These are phyloP conservation scores for Phyto melanocephala DNA, from an alignment of 2,888 invertebrate species.

Conservation along the genomic window DNA sequence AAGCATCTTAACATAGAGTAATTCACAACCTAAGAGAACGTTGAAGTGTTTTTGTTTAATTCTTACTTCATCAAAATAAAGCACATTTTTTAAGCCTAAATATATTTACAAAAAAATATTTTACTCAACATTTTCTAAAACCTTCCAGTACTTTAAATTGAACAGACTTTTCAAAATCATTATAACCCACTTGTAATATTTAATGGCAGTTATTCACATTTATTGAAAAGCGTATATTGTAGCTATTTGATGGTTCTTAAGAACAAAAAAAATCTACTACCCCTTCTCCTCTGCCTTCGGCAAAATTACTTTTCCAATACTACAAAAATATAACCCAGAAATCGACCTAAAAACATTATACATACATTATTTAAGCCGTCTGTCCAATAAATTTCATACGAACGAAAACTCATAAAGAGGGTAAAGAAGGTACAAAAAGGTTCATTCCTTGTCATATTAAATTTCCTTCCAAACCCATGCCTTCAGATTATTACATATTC, in stretches of 20 bases:
- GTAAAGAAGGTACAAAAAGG: not conserved
- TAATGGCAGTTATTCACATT: not conserved
- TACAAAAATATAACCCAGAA: not conserved
- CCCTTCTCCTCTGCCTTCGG: too few species aligned
- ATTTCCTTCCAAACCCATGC: not conserved
- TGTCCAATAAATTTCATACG: not conserved
- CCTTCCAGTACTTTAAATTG: not conserved
- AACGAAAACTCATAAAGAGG: not conserved
- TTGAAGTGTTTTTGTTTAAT: too few species aligned
- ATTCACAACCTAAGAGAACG: not conserved
- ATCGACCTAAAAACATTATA: not conserved
- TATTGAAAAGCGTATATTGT: not conserved
- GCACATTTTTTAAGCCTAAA: too few species aligned
- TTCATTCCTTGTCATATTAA: constrained; percentile 12
- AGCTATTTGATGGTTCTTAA: not conserved
- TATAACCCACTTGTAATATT: not conserved
- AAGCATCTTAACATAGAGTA: not conserved
- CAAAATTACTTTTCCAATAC: not conserved
- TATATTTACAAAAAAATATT: too few species aligned
- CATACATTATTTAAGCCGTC: constrained; percentile 4
- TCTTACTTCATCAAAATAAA: too few species aligned
- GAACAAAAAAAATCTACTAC: not conserved
- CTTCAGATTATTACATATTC: not conserved
- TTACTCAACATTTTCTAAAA: too few species aligned
- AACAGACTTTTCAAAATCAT: not conserved